Evolutionary conservation across 2,797 vertebrate species (phyloP).

Genomic region (Myotis planiceps): DNA sequence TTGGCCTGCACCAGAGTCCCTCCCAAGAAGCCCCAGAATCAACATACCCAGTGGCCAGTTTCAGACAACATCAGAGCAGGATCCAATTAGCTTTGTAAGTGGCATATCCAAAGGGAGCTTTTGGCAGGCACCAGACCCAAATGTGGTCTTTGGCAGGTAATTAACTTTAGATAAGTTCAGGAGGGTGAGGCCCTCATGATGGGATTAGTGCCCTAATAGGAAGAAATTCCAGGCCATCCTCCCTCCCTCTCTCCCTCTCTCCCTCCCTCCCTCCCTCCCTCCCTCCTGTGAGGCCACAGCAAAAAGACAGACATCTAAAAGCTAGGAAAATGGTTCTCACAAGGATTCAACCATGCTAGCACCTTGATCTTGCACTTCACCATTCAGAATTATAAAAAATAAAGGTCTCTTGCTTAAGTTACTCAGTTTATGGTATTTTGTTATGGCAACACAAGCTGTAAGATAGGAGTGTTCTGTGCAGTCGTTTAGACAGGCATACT

Average conservation of each 20-base stretch:
- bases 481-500: neutral
- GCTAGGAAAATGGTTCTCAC: neutral
- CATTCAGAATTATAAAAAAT: neutral
- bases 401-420: neutral
- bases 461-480: neutral
- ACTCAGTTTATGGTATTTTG: neutral
- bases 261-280: too few species aligned
- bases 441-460: neutral
- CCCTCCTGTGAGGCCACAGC: too few species aligned
- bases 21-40: neutral
- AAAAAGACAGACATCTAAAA: neutral
- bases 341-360: too few species aligned
- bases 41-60: neutral
- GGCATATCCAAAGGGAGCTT: neutral
- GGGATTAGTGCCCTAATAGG: neutral
- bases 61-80: neutral
- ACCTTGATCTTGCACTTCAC: neutral
- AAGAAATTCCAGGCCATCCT: neutral
- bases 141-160: neutral
- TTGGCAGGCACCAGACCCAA: neutral
- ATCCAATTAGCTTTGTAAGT: neutral
- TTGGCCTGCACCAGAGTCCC: neutral
- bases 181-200: neutral
- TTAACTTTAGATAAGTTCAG: neutral
- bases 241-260: accelerated